Evolutionary conservation across 2,797 vertebrate species (phyloP), one percentile per base, ranked within the genome.

Genomic region (Xenentodon cancila): DNA sequence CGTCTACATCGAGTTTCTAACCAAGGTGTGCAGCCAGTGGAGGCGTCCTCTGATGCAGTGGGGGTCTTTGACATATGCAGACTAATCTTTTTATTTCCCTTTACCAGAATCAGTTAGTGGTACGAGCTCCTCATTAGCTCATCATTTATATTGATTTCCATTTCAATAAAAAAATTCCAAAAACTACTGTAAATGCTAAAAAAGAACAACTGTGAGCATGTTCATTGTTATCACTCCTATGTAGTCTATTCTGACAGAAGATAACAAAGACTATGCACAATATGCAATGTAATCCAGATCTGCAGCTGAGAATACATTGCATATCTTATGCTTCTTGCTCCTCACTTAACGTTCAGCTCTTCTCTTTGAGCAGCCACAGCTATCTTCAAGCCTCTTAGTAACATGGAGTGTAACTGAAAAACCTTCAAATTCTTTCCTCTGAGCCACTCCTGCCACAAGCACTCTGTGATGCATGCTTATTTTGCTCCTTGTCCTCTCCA

Each of bases 401-500:
- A 30, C 53, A 22, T 30, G 30, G 25, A 19, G 4, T 25, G 63
- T 40, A 27, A 52, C 40, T 61, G 50, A 61, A 71, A 58, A 37
- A 37, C 12, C 34, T 37, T 37, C 34, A 37, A 37, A 5, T 37
- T 37, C 12, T 37, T 13, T 37, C 30, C 30, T 30, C 30, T 5
- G 30, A 52, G 48, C 53, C 55, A 21, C 58, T 19, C 42, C 32
- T 64, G 43, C 48, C 50, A 66, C 34, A 1, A 57, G 15, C 34
- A 53, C 20, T 53, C 32, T 42, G 67, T 32, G 37, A 55, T 71
- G 68, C 75, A 57, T 55, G 21, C 71, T 76, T 59, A 46, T 48
- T 47, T n/a, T 46, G 51, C 53, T 65, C 34, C 34, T 59, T 56
- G 61, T 74, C 61, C 69, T 77, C 55, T 76, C 53, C 44, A 25